Base-by-base conservation (phyloP, 2,797 vertebrate genomes). In the Meda fulgida region DNA sequence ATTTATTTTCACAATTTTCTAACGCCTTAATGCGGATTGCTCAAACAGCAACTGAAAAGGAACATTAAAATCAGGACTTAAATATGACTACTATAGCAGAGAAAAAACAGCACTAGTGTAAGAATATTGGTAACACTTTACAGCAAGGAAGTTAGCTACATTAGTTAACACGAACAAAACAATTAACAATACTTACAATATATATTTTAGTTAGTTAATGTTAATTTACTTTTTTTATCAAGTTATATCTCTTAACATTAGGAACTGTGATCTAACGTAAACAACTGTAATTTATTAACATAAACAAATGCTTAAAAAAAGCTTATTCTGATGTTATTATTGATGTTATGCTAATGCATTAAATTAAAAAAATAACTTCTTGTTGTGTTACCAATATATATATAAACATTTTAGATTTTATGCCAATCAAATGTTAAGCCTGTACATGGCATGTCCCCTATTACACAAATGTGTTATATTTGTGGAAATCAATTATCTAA, bases 401-500 rank as follows among this genome's bases (percentile, higher is more conserved):
- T 31, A 14, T 29, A 63, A 63, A 63, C 7, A 31, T 34, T 76
- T 36, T 5, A 8, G 29, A 23, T 48, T 31, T 9, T 18, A 23
- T 38, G 11, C 21, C 51, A 21, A 34, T 16, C 2, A 51, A 75
- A 75, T 23, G 7, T 48, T 26, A 71, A n/a, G 40, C 6, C 4
- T 51, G 71, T 29, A 7, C 8, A 75, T 7, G 9, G 18, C 26
- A 34, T 11, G 26, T 31, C 13, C 18, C 0, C 9, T 26, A 43
- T 65, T 34, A 48, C 5, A 16, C 9, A 53, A 29, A 40, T 67
- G 55, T 26, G 11, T 10, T 40, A 38, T 58, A 38, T 81, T 71
- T 80, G 34, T 40, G 31, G 14, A 80, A 80, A 81, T 76, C 19
- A 70, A 19, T 7, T 71, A 31, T 31, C 14, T 43, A 58, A 81